Conservation (phyloP, 2,113 vertebrate species). For the Psettodes erumei region DNA sequence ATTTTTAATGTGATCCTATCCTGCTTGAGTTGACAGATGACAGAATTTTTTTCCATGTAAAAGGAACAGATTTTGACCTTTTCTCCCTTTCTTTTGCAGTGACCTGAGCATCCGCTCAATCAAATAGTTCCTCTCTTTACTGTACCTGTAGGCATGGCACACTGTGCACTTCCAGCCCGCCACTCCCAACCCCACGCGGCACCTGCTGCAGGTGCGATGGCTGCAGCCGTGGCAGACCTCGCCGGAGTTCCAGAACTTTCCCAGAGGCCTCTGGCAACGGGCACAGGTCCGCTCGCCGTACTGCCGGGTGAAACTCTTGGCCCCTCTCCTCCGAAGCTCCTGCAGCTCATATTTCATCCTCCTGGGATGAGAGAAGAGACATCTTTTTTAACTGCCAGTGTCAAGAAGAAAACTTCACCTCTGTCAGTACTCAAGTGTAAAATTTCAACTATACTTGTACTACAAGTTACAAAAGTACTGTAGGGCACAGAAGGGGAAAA, state of each 20-base stretch:
- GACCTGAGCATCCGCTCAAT: background rate
- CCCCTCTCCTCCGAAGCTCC: constrained; percentile 83
- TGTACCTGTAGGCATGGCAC: constrained; percentile 88
- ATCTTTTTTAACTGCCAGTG: background rate
- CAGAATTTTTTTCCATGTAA: no score
- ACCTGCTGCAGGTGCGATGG: constrained; percentile 88
- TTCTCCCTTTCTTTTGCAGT: no score
- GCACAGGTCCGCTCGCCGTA: constrained; percentile 85
- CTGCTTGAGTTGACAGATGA: no score
- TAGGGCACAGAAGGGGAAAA: no score
- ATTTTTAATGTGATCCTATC: no score
- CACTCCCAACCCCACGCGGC: constrained; percentile 80
- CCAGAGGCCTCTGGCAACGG: constrained; percentile 87
- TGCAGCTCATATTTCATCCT: constrained; percentile 88
- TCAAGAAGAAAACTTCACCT: background rate
- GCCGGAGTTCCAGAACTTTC: constrained; percentile 87
- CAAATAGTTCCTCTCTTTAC: constrained; percentile 18
- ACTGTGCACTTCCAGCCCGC: constrained; percentile 88
- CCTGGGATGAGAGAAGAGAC: constrained; percentile 69
- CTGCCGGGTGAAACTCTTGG: constrained; percentile 70
- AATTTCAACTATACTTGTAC: no score
- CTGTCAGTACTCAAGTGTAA: background rate
- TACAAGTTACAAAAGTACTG: background rate
- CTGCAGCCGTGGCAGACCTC: constrained; percentile 91
- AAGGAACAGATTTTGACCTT: no score